These are phyloP conservation scores for Phragmatobia fuliginosa DNA, from an alignment of 2,888 invertebrate species.

Conservation along the genomic window DNA sequence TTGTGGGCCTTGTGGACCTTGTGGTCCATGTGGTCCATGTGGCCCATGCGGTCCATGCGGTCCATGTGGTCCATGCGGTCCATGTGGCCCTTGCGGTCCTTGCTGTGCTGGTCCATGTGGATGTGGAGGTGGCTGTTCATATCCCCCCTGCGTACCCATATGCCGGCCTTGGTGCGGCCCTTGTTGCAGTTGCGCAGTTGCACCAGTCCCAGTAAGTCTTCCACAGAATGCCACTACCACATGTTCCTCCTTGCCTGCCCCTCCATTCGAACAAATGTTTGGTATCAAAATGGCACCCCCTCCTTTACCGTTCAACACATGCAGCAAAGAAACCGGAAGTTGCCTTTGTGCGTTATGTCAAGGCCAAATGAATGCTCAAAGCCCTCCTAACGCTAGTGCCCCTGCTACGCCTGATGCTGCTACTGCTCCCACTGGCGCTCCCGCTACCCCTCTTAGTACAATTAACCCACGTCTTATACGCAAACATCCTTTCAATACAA, in stretches of 20 bases:
- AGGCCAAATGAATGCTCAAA: background rate
- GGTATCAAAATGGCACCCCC: slow-evolving; percentile 4
- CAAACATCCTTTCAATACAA: slow-evolving; percentile 16
- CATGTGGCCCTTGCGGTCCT: slow-evolving; percentile 25
- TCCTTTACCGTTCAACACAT: background rate
- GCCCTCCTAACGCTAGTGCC: background rate
- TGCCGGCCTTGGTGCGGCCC: slow-evolving; percentile 48
- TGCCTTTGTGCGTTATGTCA: slow-evolving; percentile 1
- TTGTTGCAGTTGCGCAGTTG: slow-evolving; percentile 39
- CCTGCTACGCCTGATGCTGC: background rate
- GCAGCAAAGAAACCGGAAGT: background rate
- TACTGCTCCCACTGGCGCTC: background rate
- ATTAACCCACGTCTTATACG: slow-evolving; percentile 17
- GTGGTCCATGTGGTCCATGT: slow-evolving; percentile 36
- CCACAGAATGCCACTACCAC: background rate
- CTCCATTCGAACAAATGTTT: slow-evolving; percentile 14
- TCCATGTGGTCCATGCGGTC: slow-evolving; percentile 48
- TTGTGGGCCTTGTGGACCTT: slow-evolving; percentile 19
- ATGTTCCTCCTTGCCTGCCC: background rate
- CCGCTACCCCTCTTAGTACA: background rate
- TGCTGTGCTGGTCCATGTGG: slow-evolving; percentile 10
- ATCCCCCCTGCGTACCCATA: slow-evolving; percentile 16
- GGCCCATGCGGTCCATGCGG: slow-evolving; percentile 39
- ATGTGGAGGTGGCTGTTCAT: slow-evolving; percentile 1
- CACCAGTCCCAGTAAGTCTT: background rate